Conservation (phyloP, 2,888 invertebrate genomes). For the Rotaria magnacalcarata region DNA sequence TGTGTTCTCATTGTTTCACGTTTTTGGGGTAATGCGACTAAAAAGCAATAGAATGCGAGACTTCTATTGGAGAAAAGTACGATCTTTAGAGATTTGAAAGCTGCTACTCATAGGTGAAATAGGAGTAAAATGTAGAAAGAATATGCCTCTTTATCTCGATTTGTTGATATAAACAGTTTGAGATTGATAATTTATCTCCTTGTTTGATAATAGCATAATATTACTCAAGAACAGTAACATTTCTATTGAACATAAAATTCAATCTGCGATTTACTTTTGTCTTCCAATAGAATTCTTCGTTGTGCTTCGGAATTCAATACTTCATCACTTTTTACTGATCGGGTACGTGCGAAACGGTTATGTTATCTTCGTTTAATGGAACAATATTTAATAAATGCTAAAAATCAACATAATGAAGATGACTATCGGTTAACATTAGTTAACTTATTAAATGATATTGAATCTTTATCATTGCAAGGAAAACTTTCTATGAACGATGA, state of each 20-base stretch:
- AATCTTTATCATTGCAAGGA: neutral
- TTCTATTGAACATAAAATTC: neutral
- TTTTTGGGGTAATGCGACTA: no score
- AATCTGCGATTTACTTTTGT: neutral
- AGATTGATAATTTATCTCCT: no score
- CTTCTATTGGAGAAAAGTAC: no score
- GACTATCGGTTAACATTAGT: conserved; percentile 26
- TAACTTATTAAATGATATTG: conserved; percentile 28
- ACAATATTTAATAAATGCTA: conserved; percentile 27
- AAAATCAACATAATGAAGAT: conserved; percentile 28
- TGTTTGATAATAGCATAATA: no score
- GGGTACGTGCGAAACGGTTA: neutral
- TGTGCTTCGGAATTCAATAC: conserved; percentile 12
- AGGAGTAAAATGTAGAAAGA: no score
- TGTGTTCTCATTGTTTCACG: no score
- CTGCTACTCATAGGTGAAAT: no score
- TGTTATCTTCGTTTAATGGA: conserved; percentile 24
- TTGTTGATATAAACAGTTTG: no score
- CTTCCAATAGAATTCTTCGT: conserved; percentile 8
- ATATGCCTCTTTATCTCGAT: no score
- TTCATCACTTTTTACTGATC: neutral
- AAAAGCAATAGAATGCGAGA: no score
- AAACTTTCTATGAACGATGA: neutral
- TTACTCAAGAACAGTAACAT: neutral
- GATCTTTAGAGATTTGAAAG: no score